Conservation (phyloP, 2,888 invertebrate genomes). For the Thymelicus sylvestris region DNA sequence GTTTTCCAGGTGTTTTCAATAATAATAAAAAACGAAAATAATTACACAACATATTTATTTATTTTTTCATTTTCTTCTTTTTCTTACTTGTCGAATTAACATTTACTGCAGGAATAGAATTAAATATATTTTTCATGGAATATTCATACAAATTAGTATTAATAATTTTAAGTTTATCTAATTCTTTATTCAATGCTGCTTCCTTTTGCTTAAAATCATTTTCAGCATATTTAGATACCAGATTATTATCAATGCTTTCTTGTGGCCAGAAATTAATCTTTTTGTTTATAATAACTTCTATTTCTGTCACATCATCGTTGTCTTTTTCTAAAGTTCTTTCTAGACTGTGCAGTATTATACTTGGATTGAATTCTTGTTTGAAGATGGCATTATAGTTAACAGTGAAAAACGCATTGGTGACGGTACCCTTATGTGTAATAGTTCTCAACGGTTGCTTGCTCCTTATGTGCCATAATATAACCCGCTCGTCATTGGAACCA, state of each 20-base stretch:
- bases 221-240: constrained; percentile 54
- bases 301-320: constrained; percentile 73
- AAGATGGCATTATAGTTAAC: constrained; percentile 85
- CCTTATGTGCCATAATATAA: constrained; percentile 92
- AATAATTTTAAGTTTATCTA: constrained; percentile 80
- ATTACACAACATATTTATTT: background rate
- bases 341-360: constrained; percentile 84
- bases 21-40: background rate
- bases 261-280: constrained; percentile 75
- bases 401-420: constrained; percentile 89
- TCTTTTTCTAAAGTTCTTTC: constrained; percentile 86
- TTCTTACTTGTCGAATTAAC: constrained; percentile 42
- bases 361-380: constrained; percentile 84
- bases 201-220: constrained; percentile 61
- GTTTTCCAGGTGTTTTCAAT: background rate
- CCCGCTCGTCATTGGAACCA: constrained; percentile 89
- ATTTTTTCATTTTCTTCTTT: constrained; percentile 55
- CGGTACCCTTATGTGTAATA: constrained; percentile 89
- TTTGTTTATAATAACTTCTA: constrained; percentile 67
- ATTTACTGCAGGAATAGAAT: constrained; percentile 48
- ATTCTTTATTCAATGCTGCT: constrained; percentile 71
- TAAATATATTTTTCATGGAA: constrained; percentile 75
- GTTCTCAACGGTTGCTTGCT: constrained; percentile 90
- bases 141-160: constrained; percentile 86
- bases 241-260: constrained; percentile 43